Base-by-base conservation (phyloP, 35 echinoderm and acorn worm genomes). In the Lytechinus pictus region DNA sequence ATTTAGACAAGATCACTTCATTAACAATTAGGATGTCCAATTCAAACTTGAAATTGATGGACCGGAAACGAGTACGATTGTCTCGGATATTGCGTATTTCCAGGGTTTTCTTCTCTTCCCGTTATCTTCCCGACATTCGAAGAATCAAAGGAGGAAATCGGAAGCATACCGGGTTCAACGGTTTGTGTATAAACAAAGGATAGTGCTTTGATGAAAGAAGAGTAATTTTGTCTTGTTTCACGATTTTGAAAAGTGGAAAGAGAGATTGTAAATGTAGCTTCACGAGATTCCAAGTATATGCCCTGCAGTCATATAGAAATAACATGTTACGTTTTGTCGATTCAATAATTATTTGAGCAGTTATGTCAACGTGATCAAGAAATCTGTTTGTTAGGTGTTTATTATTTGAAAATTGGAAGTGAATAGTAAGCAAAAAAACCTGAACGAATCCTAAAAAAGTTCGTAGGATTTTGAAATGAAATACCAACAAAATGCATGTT, bases 21-120 rank as follows among this genome's bases (percentile, higher is more conserved):
- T 71, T 71, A 71, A 71, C 24, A 5, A 9, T 44, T 60, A 60
- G 10, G 2, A 21, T 71, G 61, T 21, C 14, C 12, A 71, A 71
- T 71, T 21, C 61, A 71, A 71, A 71, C 61, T 71, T 71, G 61
- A 10, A 7, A 44, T 89, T 16, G 28, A 89, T 27, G 51, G 87
- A 89, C 87, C 87, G 87, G 87, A 89, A 89, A 89, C 9, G 4
- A 52, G 28, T 33, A 29, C 87, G 0, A 44, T 87, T 89, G 28
- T 51, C 27, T 89, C 87, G 87, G 87, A 89, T 89, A 89, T 89
- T 89, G 87, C 87, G 87, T 53, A 53, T 89, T 89, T 89, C 87
- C 87, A 89, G 87, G 9, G 28, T 27, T 12, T 89, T 21, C 52
- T 52, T 8, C 19, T 89, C 87, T 28, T 33, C 27, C 87, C 87